Base-by-base conservation (phyloP, 2,113 vertebrate genomes). In the Chitala chitala region DNA sequence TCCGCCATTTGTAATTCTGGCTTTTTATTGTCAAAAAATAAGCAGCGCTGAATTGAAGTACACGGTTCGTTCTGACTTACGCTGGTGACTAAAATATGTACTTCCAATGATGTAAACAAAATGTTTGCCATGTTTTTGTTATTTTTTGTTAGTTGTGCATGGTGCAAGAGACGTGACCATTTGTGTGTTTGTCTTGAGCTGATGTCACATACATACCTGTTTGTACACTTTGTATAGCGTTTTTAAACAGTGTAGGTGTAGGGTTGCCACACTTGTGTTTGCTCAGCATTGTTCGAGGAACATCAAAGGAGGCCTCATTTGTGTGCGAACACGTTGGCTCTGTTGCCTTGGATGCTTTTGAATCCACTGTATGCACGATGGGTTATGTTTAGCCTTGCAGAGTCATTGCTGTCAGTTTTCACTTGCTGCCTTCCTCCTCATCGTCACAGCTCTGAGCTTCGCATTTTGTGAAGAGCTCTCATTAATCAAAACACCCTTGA, bases 181-280 rank as follows among this genome's bases (percentile, higher is more conserved):
- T 26, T 33, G 83, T 90, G 85, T 92, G 81, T 80, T 77, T 73
- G 85, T 88, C 87, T 82, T 76, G 70, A 82, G 85, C 84, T 87
- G 84, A 83, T 87, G 83, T 84, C 85, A 84, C 13, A 26, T 69
- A 50, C 22, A 84, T 88, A 66, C 78, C 85, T 88, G 83, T 94
- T 93, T 93, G 91, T 92, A 92, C 78, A 83, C 69, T 61, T 71
- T 84, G 90, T 69, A 33, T 51, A 69, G 22, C 7, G 20, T 69
- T 66, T 66, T 66, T 20, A 26, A 51, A 24, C 17, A 42, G 36
- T 15, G 10, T 40, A 40, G 38, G 4, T 65, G n/a, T 40, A 42
- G 22, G 42, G n/a, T 65, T 65, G 33, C 38, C 36, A 1, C 5
- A 24, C 29, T 13, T 9, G 17, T 22, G 22, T 33, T 50, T 22